These are phyloP conservation scores for Noctua janthe DNA, from an alignment of 2,888 invertebrate genomes.

Conservation along the genomic window DNA sequence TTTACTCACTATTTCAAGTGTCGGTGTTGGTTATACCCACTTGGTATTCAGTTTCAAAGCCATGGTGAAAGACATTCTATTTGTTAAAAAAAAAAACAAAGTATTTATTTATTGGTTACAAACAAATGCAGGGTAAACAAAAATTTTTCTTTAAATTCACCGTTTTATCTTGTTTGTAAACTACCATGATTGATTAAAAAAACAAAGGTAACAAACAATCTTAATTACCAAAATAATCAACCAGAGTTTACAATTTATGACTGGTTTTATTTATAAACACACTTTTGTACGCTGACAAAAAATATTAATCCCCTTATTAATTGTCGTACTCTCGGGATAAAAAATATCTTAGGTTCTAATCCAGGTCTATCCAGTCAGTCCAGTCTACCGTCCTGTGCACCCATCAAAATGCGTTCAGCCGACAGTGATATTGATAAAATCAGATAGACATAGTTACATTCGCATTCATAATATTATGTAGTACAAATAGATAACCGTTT, in stretches of 20 bases:
- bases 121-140: background rate
- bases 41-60: background rate
- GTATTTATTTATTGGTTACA: background rate
- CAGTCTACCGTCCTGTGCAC: background rate
- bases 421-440: background rate
- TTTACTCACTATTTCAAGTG: conserved; percentile 15
- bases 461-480: background rate
- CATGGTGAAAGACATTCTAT: background rate
- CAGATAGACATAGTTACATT: background rate
- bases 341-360: background rate
- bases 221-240: conserved; percentile 6
- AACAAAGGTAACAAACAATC: background rate
- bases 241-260: background rate
- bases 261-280: background rate
- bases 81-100: background rate
- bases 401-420: background rate
- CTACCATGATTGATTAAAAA: background rate
- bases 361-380: background rate
- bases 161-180: conserved; percentile 26
- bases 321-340: background rate
- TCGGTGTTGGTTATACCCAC: background rate
- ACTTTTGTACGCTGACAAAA: background rate
- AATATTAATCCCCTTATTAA: background rate
- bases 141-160: background rate
- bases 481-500: background rate